Evolutionary conservation across 2,113 vertebrate genomes (phyloP), one percentile per base, ranked within the genome.

Genomic region (Albula goreensis): DNA sequence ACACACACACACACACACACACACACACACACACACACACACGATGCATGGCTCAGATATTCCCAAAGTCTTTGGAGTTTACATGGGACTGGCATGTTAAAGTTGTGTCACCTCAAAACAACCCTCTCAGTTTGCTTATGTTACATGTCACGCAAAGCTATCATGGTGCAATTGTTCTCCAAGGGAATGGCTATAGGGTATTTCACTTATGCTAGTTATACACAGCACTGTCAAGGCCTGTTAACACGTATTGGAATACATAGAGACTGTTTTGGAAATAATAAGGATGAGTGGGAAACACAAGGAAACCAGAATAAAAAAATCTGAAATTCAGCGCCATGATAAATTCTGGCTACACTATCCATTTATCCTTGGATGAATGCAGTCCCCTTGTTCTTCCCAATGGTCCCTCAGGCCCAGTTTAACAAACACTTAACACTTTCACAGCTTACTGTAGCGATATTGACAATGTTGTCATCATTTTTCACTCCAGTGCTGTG

Each of bases 321-420:
- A 66, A 81, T 52, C n/a, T n/a, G 31, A 19, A 70, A 81, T 81
- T 85, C 31, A 80, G 78, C 84, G 63, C 53, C 85, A 80, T 48
- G 19, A 48, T 50, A 15, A 48, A 51, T 6, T 53, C 22, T 63
- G 31, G 49, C 19, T 10, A 17, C 31, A 17, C 53, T 15, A 22
- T 53, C 53, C 51, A 22, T 50, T 77, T 56, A 48, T 48, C 31
- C 9, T 15, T 50, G 77, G 22, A 12, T 5, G n/a, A n/a, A 11
- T 31, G 31, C 70, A 74, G 22, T 31, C 10, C 70, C 70, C 22
- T 11, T 10, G n/a, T 31, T 74, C 4, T 5, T 31, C 22, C 10
- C 8, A n/a, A 12, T 56, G 53, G 53, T 56, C 53, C 31, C 31
- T 56, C 53, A 56, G 53, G 53, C 53, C 53, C 53, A 22, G 17